phyloP scores from a whole-genome alignment of 2,888 invertebrate species.

The Pseudococcus viburni region DNA sequence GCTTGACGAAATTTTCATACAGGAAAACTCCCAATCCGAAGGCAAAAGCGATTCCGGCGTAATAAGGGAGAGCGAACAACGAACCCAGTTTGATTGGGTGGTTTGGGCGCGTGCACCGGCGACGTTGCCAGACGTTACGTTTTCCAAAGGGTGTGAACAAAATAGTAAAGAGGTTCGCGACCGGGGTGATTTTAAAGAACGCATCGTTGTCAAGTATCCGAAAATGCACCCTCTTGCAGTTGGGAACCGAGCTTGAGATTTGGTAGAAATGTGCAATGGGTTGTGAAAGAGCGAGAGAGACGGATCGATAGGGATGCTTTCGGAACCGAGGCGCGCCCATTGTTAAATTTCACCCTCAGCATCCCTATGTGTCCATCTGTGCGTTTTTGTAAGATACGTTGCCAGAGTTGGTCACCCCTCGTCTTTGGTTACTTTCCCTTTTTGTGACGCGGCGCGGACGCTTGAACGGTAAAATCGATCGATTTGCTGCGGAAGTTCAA shows the following conservation, averaged over 20 bases:
- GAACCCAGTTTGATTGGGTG: conserved; percentile 58
- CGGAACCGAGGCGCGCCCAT: conserved; percentile 1
- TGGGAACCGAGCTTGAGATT: neutral
- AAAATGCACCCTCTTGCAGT: conserved; percentile 58
- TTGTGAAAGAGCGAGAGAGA: neutral
- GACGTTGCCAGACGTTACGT: conserved; percentile 38
- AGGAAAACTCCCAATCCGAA: neutral
- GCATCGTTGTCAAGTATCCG: conserved; percentile 58
- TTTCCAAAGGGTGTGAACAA: conserved; percentile 54
- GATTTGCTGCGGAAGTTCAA: conserved; percentile 61
- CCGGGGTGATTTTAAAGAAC: conserved; percentile 26
- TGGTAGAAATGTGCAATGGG: neutral
- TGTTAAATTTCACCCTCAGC: conserved; percentile 38
- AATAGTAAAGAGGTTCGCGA: neutral
- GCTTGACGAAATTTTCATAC: neutral
- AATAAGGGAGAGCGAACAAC: conserved; percentile 45
- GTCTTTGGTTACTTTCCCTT: conserved; percentile 59
- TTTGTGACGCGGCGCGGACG: conserved; percentile 31
- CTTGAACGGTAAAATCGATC: conserved; percentile 57
- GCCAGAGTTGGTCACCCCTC: conserved; percentile 11
- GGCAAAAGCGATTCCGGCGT: neutral
- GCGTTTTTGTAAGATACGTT: neutral
- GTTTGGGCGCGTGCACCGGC: conserved; percentile 54
- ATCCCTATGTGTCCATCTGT: conserved; percentile 36
- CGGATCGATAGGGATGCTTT: neutral